Evolutionary conservation across 2,113 vertebrate species (phyloP).

Genomic region (Pelecanus crispus): DNA sequence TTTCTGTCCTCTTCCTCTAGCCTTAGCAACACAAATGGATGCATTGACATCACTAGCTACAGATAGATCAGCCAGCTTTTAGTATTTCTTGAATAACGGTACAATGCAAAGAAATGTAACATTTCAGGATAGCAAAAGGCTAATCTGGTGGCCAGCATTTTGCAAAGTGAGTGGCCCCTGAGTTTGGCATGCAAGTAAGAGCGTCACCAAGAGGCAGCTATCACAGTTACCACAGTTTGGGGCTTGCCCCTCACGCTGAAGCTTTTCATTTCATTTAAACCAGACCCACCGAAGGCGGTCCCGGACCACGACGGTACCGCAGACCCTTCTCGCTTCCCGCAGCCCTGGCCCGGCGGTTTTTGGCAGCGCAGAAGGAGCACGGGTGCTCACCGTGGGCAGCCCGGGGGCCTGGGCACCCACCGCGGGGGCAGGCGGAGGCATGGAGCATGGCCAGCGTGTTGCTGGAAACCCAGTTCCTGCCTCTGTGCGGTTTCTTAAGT

Average conservation of each 20-base stretch:
- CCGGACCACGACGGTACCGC: rapidly evolving
- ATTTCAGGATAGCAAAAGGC: background rate
- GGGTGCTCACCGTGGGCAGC: background rate
- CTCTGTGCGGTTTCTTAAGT: background rate
- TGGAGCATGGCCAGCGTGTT: rapidly evolving
- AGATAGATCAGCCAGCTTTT: background rate
- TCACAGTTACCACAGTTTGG: background rate
- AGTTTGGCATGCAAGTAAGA: background rate
- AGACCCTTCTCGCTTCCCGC: background rate
- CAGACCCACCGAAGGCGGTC: background rate
- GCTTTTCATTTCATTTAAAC: background rate
- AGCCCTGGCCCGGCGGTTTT: too few species aligned
- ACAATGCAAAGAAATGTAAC: background rate
- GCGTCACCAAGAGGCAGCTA: background rate
- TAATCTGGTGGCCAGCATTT: background rate
- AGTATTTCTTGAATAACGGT: background rate
- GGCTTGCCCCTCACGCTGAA: background rate
- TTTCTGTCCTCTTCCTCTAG: background rate
- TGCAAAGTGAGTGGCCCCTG: background rate
- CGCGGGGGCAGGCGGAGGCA: too few species aligned
- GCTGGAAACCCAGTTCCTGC: background rate
- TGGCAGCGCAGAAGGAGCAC: rapidly evolving
- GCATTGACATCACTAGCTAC: background rate
- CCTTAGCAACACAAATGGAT: background rate
- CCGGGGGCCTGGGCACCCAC: background rate